Evolutionary conservation across 2,888 invertebrate genomes (phyloP), one percentile per base, ranked within the genome.

Genomic region (Acleris sparsana): DNA sequence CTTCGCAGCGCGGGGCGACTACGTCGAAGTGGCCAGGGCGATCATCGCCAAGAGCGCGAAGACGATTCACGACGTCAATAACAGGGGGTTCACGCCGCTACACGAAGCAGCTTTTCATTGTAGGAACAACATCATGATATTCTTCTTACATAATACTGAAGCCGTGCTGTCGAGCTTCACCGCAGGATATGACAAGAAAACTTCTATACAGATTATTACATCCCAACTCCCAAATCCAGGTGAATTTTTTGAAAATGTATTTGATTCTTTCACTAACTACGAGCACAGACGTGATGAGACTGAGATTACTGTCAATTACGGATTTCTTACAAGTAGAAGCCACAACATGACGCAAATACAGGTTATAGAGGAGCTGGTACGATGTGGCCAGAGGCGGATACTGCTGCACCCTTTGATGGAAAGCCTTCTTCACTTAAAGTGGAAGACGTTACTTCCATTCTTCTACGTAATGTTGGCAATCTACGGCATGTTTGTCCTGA

Each of bases 321-420:
- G 65, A 16, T 65, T 65, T 18, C 53, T 65, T 76, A 46, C 84
- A 83, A 70, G 80, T 82, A 73, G 74, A 77, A 53, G 82, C 84
- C 17, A 71, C 85, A 25, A 79, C 80, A 62, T 80, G 83, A 3
- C 65, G n/a, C 65, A 65, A 33, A 65, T 65, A 33, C 65, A 65
- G 29, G 65, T 71, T 88, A 17, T 71, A 86, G 44, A 80, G 82
- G 67, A 82, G 80, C 48, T 83, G 83, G 11, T 82, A 80, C 58
- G 80, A 53, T 73, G 73, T 29, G 79, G 82, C 6, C 80, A 85
- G 53, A 81, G 80, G 17, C 74, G 76, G 13, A 72, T 88, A 2
- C 74, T 91, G 11, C 74, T 86, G 13, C 89, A 91, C 74, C 90
- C 89, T 0, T 72, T 88, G 44, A 76, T 89, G 6, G 87, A 89